Percentiles rank a stretch among this genome's conserved stretches.
phyloP scores from a whole-genome alignment of 2,888 invertebrate species.

The Deroplatys truncata region DNA sequence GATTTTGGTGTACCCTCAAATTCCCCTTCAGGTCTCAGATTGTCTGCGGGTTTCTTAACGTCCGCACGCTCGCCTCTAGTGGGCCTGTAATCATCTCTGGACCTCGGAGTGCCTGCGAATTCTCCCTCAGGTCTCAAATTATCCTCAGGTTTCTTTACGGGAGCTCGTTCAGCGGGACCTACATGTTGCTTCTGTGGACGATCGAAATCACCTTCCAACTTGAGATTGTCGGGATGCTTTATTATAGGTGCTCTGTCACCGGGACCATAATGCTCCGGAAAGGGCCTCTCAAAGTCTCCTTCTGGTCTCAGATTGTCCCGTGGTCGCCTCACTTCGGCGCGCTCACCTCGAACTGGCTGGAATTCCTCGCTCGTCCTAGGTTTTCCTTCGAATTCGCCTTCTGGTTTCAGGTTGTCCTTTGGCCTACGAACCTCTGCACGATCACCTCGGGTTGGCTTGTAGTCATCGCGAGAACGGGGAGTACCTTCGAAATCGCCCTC shows the following conservation, averaged over 20 bases:
- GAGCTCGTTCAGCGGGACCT: conserved; percentile 41
- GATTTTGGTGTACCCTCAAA: conserved; percentile 47
- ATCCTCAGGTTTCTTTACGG: conserved; percentile 33
- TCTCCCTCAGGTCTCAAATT: conserved; percentile 32
- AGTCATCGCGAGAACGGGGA: conserved; percentile 32
- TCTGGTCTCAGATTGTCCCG: conserved; percentile 33
- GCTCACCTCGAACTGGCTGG: conserved; percentile 38
- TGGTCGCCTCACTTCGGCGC: conserved; percentile 37
- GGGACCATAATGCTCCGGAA: conserved; percentile 41
- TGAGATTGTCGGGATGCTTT: conserved; percentile 57
- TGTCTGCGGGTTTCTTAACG: conserved; percentile 42
- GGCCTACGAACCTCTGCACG: conserved; percentile 38
- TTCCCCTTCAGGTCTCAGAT: conserved; percentile 49
- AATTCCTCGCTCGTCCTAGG: conserved; percentile 44
- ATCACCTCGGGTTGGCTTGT: conserved; percentile 28
- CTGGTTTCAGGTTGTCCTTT: conserved; percentile 53
- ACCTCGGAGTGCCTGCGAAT: conserved; percentile 39
- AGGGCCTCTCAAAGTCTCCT: conserved; percentile 33
- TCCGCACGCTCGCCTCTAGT: conserved; percentile 38
- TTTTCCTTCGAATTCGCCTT: conserved; percentile 42
- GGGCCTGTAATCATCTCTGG: conserved; percentile 46
- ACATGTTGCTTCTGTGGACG: conserved; percentile 61
- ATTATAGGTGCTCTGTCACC: conserved; percentile 46
- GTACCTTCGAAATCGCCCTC: conserved; percentile 48
- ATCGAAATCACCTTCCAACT: conserved; percentile 47